A percentile compares a stretch with the other conserved stretches of the same genome.
phyloP scores from a whole-genome alignment of 2,113 vertebrate genomes.

The Corythaeola cristata region DNA sequence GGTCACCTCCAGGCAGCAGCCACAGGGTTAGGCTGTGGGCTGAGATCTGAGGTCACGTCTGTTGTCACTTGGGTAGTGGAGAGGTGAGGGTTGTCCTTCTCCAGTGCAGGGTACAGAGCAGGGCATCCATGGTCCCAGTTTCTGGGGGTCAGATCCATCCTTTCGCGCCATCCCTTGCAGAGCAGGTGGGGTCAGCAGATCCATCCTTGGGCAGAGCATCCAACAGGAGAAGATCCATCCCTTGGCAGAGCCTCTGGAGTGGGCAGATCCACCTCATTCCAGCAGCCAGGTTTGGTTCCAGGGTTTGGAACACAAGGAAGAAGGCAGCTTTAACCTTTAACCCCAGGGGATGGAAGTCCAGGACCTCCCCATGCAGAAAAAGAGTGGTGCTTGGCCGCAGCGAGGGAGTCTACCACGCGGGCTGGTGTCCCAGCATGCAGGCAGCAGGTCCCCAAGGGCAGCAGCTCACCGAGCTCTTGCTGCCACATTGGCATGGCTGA shows the following conservation, averaged over 20 bases:
- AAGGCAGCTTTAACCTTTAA: background rate
- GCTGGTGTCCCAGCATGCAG: fast-evolving
- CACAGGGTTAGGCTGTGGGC: fast-evolving
- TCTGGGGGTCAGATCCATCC: background rate
- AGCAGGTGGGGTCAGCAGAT: background rate
- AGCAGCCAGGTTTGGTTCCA: background rate
- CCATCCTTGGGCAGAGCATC: background rate
- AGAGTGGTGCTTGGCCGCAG: background rate
- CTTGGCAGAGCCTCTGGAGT: background rate
- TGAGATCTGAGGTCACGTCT: background rate
- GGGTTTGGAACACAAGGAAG: background rate
- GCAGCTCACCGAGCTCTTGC: background rate
- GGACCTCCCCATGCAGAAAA: background rate
- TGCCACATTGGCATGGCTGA: fast-evolving
- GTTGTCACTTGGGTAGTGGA: background rate
- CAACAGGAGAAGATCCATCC: background rate
- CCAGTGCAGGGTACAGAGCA: fast-evolving
- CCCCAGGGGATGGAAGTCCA: background rate
- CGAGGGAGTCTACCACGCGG: no score
- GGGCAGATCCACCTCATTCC: background rate
- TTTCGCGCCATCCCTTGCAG: background rate
- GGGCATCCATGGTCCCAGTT: fast-evolving
- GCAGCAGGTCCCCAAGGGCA: background rate
- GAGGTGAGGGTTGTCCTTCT: background rate
- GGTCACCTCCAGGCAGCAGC: background rate